Conservation (phyloP, 2,113 vertebrate genomes). For the Phyllopteryx taeniolatus region DNA sequence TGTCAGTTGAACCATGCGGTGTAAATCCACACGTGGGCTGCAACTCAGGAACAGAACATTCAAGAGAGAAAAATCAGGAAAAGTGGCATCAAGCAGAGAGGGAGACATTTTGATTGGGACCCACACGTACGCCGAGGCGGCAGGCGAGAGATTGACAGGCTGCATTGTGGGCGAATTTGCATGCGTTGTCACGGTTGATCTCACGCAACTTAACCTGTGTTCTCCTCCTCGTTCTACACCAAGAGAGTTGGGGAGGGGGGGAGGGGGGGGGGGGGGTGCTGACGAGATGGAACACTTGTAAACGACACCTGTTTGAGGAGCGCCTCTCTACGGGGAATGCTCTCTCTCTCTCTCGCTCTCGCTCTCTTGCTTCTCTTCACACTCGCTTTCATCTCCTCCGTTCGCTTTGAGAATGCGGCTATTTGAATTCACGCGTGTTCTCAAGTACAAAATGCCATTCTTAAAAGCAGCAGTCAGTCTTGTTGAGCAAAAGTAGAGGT, state of each 20-base stretch:
- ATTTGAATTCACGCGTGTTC: constrained; percentile 49
- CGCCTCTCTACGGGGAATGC: constrained; percentile 44
- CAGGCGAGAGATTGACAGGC: constrained; percentile 48
- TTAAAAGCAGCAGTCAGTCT: constrained; percentile 30
- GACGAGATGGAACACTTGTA: constrained; percentile 67
- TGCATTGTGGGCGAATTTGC: constrained; percentile 63
- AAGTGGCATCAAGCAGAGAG: neutral
- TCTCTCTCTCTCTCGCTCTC: constrained; percentile 9
- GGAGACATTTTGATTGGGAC: constrained; percentile 23
- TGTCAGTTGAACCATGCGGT: neutral
- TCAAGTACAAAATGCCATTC: constrained; percentile 32
- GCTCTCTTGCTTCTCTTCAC: neutral
- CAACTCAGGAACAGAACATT: constrained; percentile 28
- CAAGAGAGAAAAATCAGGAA: neutral
- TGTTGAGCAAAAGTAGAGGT: constrained; percentile 10
- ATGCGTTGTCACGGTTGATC: constrained; percentile 66
- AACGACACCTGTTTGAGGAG: constrained; percentile 57
- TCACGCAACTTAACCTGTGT: constrained; percentile 71
- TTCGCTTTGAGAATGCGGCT: constrained; percentile 42
- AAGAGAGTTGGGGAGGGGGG: neutral
- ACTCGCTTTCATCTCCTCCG: constrained; percentile 46
- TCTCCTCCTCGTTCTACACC: constrained; percentile 44
- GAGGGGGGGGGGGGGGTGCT: neutral
- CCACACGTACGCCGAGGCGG: neutral
- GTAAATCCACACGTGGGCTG: neutral